Percentiles rank a stretch among this genome's conserved stretches.
phyloP scores from a whole-genome alignment of 35 echinoderm and acorn worm genomes.

The Diadema setosum region DNA sequence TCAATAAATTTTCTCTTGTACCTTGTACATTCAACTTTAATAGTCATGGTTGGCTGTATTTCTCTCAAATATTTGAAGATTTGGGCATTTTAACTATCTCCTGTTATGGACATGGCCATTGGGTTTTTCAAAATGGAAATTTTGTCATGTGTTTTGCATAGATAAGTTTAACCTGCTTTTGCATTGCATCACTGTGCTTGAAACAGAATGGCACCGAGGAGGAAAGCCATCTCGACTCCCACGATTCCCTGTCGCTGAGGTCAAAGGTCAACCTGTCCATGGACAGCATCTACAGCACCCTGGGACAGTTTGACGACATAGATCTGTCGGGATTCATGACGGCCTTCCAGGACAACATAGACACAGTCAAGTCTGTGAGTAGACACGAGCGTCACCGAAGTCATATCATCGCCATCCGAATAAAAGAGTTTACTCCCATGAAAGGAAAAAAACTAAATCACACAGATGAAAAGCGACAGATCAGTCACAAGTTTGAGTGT shows the following conservation, averaged over 20 bases:
- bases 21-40: too few species aligned
- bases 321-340: slow-evolving; percentile 45
- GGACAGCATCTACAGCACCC: slow-evolving; percentile 18
- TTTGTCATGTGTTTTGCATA: neutral
- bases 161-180: neutral
- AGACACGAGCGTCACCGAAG: too few species aligned
- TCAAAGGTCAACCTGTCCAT: slow-evolving; percentile 38
- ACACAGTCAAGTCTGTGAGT: slow-evolving; percentile 79
- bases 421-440: too few species aligned
- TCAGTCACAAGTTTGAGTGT: too few species aligned
- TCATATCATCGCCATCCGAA: too few species aligned
- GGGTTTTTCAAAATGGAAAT: neutral
- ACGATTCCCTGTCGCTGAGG: neutral
- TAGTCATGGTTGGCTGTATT: too few species aligned
- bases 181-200: neutral
- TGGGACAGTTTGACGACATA: slow-evolving; percentile 30
- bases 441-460: too few species aligned
- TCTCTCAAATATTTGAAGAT: too few species aligned
- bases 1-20: too few species aligned
- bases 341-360: slow-evolving; percentile 54
- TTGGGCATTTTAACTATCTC: too few species aligned
- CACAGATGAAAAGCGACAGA: too few species aligned
- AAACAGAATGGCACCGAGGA: slow-evolving; percentile 43
- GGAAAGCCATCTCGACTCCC: neutral
- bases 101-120: too few species aligned